These are phyloP conservation scores for Eledone cirrhosa DNA, from an alignment of 2,888 invertebrate genomes.

Conservation along the genomic window DNA sequence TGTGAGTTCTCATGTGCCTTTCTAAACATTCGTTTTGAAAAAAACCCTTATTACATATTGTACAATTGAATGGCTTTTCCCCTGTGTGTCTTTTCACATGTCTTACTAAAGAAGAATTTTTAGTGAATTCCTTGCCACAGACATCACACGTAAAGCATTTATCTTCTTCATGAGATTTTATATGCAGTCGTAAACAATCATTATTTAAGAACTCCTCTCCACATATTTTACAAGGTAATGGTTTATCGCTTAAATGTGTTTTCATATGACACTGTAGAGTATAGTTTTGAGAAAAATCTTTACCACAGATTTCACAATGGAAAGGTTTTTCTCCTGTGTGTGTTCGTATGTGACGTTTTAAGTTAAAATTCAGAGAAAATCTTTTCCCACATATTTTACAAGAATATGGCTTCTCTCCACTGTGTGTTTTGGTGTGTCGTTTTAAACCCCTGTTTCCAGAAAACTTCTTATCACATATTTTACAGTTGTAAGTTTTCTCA, in stretches of 20 bases:
- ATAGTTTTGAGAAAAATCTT: neutral
- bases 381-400: neutral
- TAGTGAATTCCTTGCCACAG: neutral
- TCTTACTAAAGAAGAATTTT: neutral
- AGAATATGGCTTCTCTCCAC: neutral
- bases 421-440: neutral
- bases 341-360: neutral
- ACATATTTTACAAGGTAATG: neutral
- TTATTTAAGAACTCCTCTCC: neutral
- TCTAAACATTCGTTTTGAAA: neutral
- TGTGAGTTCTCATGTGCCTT: neutral
- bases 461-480: slow-evolving; percentile 13
- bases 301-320: neutral
- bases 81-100: neutral
- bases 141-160: neutral
- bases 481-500: slow-evolving; percentile 15
- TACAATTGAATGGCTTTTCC: neutral
- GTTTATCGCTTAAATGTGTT: neutral
- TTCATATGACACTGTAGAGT: neutral
- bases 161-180: slow-evolving; percentile 8
- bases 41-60: neutral
- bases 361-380: neutral
- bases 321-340: neutral
- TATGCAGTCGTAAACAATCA: neutral
- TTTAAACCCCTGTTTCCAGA: neutral